Percentiles rank a stretch among this genome's conserved stretches.
Evolutionary conservation across 2,888 invertebrate species (phyloP).

Genomic region (Nemapogon koenigi): DNA sequence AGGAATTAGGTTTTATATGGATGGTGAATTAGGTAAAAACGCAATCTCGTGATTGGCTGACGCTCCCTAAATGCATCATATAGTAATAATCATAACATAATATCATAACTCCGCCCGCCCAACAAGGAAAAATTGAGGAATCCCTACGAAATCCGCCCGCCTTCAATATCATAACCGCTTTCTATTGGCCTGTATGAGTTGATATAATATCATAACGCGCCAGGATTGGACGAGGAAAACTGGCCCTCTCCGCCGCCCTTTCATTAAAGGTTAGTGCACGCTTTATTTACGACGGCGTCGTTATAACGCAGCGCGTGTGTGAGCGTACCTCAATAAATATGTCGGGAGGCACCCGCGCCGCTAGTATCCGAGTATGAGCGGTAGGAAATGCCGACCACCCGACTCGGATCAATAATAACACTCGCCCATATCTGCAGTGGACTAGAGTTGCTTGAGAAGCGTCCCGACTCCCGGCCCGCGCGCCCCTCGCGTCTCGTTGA

Average conservation of each 20-base stretch:
- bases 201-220: constrained; percentile 70
- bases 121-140: constrained; percentile 40
- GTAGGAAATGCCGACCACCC: constrained; percentile 47
- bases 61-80: constrained; percentile 24
- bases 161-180: constrained; percentile 62
- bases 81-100: constrained; percentile 56
- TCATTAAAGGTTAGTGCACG: constrained; percentile 53
- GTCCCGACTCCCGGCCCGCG: constrained; percentile 28
- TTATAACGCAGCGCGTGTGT: constrained; percentile 42
- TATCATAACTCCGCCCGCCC: constrained; percentile 61
- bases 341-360: constrained; percentile 29
- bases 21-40: not conserved
- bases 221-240: constrained; percentile 57
- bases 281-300: constrained; percentile 28
- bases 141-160: constrained; percentile 42
- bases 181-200: constrained; percentile 61
- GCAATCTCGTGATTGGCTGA: constrained; percentile 21
- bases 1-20: no score
- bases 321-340: constrained; percentile 50
- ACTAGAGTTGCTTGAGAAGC: constrained; percentile 60
- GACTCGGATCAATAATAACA: constrained; percentile 63
- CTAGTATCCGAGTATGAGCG: constrained; percentile 55
- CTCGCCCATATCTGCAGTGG: constrained; percentile 64
- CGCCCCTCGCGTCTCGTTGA: constrained; percentile 21
- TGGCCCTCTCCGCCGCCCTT: constrained; percentile 34